These are phyloP conservation scores for Crypturellus tataupa DNA, from an alignment of 2,797 vertebrate species.

Conservation along the genomic window DNA sequence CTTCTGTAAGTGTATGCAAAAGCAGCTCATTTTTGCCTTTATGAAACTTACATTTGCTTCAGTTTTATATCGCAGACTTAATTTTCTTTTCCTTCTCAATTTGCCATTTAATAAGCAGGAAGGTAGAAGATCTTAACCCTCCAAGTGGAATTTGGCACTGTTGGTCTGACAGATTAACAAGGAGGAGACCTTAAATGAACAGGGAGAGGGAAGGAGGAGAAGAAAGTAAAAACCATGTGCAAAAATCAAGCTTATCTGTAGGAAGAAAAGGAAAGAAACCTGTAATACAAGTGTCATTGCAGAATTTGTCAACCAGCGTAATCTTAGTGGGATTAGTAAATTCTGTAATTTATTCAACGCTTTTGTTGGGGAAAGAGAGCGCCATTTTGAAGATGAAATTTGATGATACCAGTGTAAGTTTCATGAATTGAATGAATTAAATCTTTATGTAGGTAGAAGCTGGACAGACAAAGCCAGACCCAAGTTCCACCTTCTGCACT, in stretches of 20 bases:
- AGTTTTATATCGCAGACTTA: not conserved
- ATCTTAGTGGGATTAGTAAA: not conserved
- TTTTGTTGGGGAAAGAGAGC: not conserved
- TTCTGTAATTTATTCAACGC: not conserved
- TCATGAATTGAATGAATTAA: conserved; percentile 14
- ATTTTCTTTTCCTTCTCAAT: not conserved
- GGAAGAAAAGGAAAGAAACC: not conserved
- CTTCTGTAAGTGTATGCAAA: conserved; percentile 15
- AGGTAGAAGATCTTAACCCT: not conserved
- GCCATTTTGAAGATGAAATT: not conserved
- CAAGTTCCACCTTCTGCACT: not conserved
- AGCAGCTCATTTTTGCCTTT: not conserved
- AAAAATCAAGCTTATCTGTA: not conserved
- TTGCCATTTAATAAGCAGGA: not conserved
- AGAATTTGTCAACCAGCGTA: accelerated
- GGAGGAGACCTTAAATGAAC: not conserved
- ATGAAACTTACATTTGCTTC: not conserved
- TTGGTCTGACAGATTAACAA: not conserved
- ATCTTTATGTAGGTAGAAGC: conserved; percentile 4
- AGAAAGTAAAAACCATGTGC: not conserved
- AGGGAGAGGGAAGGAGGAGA: not conserved
- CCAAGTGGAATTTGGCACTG: not conserved
- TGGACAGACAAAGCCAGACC: not conserved
- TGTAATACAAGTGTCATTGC: not conserved
- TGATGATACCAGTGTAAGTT: not conserved